A percentile compares a stretch with the other conserved stretches of the same genome.
Conservation (phyloP, 2,797 vertebrate species). For the Centropyge bicolor region DNA sequence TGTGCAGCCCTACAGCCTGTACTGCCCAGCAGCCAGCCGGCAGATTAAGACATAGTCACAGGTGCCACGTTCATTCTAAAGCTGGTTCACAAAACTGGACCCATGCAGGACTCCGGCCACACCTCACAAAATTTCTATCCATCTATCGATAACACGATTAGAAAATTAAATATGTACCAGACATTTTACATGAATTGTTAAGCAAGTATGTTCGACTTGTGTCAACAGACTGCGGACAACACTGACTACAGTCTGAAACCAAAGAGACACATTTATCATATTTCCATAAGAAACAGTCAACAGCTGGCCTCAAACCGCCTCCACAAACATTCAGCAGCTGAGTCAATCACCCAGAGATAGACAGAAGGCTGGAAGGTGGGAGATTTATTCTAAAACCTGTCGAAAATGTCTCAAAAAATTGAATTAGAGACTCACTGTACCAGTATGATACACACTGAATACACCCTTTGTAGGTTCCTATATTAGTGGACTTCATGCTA, state of each 20-base stretch:
- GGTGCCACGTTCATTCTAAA: neutral
- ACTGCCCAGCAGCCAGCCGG: neutral
- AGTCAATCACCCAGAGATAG: conserved; percentile 15
- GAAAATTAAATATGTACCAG: neutral
- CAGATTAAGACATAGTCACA: neutral
- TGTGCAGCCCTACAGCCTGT: neutral
- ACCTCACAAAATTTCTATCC: neutral
- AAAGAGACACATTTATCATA: conserved; percentile 14
- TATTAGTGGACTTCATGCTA: neutral
- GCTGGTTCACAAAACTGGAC: neutral
- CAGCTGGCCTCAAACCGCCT: conserved; percentile 37
- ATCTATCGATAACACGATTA: neutral
- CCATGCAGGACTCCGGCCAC: neutral
- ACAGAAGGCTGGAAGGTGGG: conserved; percentile 8
- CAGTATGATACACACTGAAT: neutral
- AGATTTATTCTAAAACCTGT: conserved; percentile 10
- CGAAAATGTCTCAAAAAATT: conserved; percentile 8
- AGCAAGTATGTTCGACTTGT: neutral
- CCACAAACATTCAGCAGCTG: conserved; percentile 25
- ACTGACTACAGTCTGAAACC: neutral
- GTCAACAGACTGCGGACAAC: neutral
- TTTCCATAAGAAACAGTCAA: conserved; percentile 30
- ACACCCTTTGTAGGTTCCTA: neutral
- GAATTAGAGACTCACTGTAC: neutral
- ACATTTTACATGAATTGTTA: neutral